These are phyloP conservation scores for Helicoverpa zea DNA, from an alignment of 1,140 invertebrate genomes.

Conservation along the genomic window DNA sequence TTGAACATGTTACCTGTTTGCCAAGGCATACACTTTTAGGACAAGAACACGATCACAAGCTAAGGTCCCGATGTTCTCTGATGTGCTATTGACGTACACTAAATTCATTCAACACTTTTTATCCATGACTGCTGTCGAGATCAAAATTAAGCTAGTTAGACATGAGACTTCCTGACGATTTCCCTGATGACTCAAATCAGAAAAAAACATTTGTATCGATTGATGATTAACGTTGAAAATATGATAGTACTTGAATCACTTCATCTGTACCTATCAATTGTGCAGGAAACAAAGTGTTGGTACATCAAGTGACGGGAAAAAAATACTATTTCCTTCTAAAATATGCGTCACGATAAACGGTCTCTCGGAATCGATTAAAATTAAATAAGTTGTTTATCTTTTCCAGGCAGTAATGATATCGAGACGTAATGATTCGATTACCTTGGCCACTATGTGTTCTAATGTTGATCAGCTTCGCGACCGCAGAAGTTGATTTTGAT, in stretches of 20 bases:
- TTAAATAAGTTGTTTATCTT: neutral
- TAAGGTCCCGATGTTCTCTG: no score
- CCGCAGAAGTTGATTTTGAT: constrained; percentile 71
- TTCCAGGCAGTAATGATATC: constrained; percentile 79
- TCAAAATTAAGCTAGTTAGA: no score
- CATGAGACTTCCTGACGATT: neutral
- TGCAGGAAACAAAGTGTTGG: neutral
- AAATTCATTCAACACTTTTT: no score
- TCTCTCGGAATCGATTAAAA: neutral
- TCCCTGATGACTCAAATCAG: neutral
- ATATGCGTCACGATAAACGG: neutral
- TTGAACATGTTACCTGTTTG: neutral
- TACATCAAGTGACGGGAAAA: neutral
- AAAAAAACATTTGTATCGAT: neutral
- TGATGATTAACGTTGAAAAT: constrained; percentile 5
- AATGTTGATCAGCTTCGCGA: constrained; percentile 59
- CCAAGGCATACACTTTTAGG: no score
- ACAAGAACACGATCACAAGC: no score
- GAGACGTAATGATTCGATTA: constrained; percentile 74
- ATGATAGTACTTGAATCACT: constrained; percentile 18
- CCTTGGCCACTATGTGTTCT: constrained; percentile 57
- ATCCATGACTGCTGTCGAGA: no score
- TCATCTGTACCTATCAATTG: neutral
- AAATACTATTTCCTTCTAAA: neutral
- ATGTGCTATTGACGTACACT: no score